Base-by-base conservation (phyloP, 1,140 invertebrate genomes). In the Papilio polytes region DNA sequence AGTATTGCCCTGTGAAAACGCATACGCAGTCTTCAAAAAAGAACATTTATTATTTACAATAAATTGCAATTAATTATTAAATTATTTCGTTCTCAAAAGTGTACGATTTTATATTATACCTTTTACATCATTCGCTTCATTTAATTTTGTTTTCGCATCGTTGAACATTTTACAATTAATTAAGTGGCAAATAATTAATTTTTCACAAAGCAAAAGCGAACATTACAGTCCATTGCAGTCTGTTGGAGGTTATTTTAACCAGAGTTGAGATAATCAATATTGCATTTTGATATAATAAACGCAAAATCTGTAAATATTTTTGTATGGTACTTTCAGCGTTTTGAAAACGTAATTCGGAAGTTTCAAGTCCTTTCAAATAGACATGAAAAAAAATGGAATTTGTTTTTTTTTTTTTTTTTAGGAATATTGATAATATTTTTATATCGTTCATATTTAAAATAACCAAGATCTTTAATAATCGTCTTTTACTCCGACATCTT, bases 101-200 rank as follows among this genome's bases (percentile, higher is more conserved):
- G 22, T 56, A 26, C 22, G 22, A 63, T 26, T 26, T 22, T 63
- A 63, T 56, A 8, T 7, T 63, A n/a, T n/a, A n/a, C n/a, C n/a
- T n/a, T 26, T 63, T 22, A 63, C 59, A 63, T 63, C 10, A 1
- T 70, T 70, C 63, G 26, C 26, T 13, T 31, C 63, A 70, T 70
- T 70, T 36, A 15, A 70, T 70, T 70, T 70, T 70, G 31, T 31
- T 18, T 70, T 18, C 12, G 26, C 63, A 18, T 36, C 63, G 63
- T 22, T 15, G 26, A 31, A 70, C 63, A 36, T 70, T 70, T 70
- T 31, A 31, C 22, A 13, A 70, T 70, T 70, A 31, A 31, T 36
- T 31, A 70, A 70, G 26, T 70, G 22, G 63, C 13, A 70, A 36
- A 70, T 66, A 66, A 66, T 66, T 66, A 66, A 66, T 36, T 22